A percentile compares a stretch with the other conserved stretches of the same genome.
Conservation (phyloP, 1,140 invertebrate genomes). For the Drosophila grimshawi region DNA sequence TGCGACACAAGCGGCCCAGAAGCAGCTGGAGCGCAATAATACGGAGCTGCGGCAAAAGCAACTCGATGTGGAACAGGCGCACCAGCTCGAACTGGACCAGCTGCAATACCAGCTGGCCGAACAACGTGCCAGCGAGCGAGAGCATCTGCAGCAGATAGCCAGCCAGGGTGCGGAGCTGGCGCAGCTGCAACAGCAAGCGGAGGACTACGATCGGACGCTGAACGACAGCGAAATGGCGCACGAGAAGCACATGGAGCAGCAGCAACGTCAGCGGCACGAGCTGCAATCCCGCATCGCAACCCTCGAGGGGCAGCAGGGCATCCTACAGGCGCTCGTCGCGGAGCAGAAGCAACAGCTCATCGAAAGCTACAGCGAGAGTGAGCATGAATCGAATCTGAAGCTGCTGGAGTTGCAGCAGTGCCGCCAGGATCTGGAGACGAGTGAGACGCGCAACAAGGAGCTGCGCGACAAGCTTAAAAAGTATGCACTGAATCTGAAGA, state of each 20-base stretch:
- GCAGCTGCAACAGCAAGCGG: slow-evolving; percentile 55
- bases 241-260: slow-evolving; percentile 74
- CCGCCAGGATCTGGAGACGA: slow-evolving; percentile 82
- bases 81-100: not conserved
- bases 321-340: slow-evolving; percentile 66
- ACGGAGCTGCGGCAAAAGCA: no score
- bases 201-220: slow-evolving; percentile 65
- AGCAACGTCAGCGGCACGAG: slow-evolving; percentile 63
- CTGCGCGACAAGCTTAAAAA: slow-evolving; percentile 90
- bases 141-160: slow-evolving; percentile 50
- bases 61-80: not conserved
- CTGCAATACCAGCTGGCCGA: not conserved
- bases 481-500: slow-evolving; percentile 90
- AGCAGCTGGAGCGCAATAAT: no score
- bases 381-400: slow-evolving; percentile 84
- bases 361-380: slow-evolving; percentile 71
- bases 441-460: slow-evolving; percentile 82
- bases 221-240: slow-evolving; percentile 69
- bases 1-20: not conserved
- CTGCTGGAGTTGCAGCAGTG: slow-evolving; percentile 85
- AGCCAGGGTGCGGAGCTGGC: slow-evolving; percentile 47
- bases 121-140: slow-evolving; percentile 20
- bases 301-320: slow-evolving; percentile 69
- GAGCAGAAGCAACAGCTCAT: slow-evolving; percentile 83
- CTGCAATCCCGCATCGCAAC: slow-evolving; percentile 61